phyloP scores from a whole-genome alignment of 1,140 invertebrate genomes.

The Meteorus sp. region DNA sequence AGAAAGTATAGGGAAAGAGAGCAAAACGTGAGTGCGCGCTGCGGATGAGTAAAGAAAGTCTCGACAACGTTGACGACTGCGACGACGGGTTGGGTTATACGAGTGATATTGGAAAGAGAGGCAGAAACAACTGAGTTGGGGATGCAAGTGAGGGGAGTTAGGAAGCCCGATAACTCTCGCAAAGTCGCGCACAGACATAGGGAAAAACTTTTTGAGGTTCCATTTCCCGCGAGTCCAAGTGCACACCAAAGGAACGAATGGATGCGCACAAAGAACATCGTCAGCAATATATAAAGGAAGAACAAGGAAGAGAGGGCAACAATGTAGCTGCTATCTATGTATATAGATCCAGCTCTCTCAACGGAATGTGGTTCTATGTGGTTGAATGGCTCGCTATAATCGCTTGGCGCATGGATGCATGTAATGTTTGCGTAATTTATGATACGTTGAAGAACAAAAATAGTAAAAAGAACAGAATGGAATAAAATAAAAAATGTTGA shows the following conservation, averaged over 20 bases:
- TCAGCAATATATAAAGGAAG: too few species aligned
- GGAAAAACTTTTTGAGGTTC: not conserved
- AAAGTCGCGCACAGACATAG: too few species aligned
- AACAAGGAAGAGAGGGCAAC: too few species aligned
- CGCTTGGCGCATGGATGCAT: not conserved
- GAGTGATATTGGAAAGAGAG: not conserved
- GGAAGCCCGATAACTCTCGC: not conserved
- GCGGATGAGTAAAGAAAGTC: too few species aligned
- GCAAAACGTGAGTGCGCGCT: too few species aligned
- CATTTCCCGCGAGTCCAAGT: slow-evolving; percentile 1
- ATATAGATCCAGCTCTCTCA: not conserved
- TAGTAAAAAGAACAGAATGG: not conserved
- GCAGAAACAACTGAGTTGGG: not conserved
- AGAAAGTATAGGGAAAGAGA: too few species aligned
- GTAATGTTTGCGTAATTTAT: not conserved
- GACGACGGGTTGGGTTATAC: too few species aligned
- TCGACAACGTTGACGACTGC: too few species aligned
- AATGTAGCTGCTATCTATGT: not conserved
- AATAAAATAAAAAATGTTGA: too few species aligned
- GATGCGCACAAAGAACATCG: not conserved
- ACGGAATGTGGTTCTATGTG: not conserved
- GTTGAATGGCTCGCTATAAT: not conserved
- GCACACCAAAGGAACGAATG: not conserved
- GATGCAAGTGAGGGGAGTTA: not conserved
- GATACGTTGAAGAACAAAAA: not conserved